Evolutionary conservation across 2,797 vertebrate genomes (phyloP).

Genomic region (Sebastes minor): DNA sequence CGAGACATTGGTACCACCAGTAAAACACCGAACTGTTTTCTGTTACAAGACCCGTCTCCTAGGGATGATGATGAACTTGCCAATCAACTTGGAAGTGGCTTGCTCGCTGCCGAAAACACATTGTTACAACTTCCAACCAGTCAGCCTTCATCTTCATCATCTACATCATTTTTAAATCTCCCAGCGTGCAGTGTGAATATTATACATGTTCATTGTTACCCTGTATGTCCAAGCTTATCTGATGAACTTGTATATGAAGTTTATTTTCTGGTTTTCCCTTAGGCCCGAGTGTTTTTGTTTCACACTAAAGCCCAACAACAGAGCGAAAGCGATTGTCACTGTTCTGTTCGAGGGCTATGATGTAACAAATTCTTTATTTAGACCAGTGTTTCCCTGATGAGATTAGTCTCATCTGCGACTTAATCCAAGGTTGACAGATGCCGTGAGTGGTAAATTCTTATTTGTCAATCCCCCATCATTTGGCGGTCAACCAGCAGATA

Average conservation of each 20-base stretch:
- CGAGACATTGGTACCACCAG: background rate
- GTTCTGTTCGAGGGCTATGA: background rate
- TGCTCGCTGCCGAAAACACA: background rate
- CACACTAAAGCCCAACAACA: background rate
- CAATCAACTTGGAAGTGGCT: background rate
- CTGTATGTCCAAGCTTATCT: background rate
- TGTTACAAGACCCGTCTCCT: background rate
- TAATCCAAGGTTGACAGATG: slow-evolving; percentile 12
- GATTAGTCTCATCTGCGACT: background rate
- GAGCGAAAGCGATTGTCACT: background rate
- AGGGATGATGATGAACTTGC: background rate
- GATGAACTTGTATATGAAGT: background rate
- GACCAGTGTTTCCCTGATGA: background rate
- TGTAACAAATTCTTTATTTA: slow-evolving; percentile 1
- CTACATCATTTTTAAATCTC: background rate
- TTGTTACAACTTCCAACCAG: background rate
- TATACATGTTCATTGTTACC: background rate
- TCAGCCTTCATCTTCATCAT: background rate
- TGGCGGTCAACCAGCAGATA: background rate
- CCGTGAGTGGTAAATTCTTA: background rate
- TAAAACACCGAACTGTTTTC: background rate
- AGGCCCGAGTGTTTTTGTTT: background rate
- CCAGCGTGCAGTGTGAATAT: background rate
- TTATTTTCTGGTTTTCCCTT: background rate
- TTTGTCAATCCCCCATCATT: slow-evolving; percentile 1